phyloP scores from a whole-genome alignment of 2,797 vertebrate species.

The Phoeniculus purpureus region DNA sequence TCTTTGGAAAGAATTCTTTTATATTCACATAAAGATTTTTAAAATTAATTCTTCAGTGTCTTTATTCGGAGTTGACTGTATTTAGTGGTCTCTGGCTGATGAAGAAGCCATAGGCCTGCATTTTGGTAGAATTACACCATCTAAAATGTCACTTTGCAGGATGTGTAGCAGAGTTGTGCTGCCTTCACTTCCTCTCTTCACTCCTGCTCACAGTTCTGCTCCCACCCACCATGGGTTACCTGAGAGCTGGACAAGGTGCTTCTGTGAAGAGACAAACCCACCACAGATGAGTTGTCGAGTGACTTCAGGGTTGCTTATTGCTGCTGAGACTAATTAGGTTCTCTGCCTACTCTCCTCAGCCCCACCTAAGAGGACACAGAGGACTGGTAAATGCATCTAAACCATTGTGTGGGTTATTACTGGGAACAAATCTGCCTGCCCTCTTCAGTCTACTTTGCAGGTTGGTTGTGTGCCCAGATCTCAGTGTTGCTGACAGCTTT shows the following conservation, averaged over 20 bases:
- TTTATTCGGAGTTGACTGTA: not conserved
- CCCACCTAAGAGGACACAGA: not conserved
- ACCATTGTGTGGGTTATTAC: rapidly evolving
- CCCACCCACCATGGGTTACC: not conserved
- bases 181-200: not conserved
- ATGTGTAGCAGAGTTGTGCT: rapidly evolving
- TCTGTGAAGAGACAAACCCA: not conserved
- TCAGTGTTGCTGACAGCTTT: rapidly evolving
- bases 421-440: not conserved
- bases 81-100: not conserved
- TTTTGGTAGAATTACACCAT: not conserved
- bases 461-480: not conserved
- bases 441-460: not conserved
- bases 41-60: not conserved
- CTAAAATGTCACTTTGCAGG: not conserved
- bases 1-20: constrained; percentile 61
- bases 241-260: not conserved
- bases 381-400: not conserved
- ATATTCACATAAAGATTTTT: constrained; percentile 72
- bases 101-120: rapidly evolving
- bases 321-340: not conserved
- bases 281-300: not conserved
- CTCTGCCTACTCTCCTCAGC: not conserved
- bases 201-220: not conserved
- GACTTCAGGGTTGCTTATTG: not conserved